Percentiles rank a stretch among this genome's conserved stretches.
These are phyloP conservation scores for Drosophila punjabiensis DNA, from an alignment of 1,140 invertebrate species.

Conservation along the genomic window DNA sequence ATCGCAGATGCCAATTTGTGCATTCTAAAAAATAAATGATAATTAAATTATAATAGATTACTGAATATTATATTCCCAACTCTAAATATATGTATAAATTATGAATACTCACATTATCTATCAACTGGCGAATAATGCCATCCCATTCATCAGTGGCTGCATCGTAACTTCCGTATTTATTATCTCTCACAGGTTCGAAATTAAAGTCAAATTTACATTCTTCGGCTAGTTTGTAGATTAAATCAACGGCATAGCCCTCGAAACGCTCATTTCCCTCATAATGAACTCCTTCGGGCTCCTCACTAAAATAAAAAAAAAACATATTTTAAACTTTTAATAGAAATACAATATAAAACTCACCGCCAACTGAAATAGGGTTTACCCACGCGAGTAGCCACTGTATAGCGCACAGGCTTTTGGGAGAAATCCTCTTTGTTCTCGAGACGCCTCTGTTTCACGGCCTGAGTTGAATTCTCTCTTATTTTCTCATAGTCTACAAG, in stretches of 20 bases:
- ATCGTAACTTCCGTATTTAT: conserved; percentile 90
- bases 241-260: conserved; percentile 91
- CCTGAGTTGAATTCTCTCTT: conserved; percentile 61
- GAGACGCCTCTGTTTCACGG: conserved; percentile 47
- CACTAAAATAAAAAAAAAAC: conserved; percentile 14
- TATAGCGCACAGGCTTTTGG: conserved; percentile 62
- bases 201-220: conserved; percentile 91
- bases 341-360: conserved; percentile 35
- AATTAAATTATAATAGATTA: neutral
- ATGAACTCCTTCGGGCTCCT: conserved; percentile 72
- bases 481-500: conserved; percentile 62
- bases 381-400: conserved; percentile 73
- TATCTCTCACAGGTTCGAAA: conserved; percentile 90
- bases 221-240: conserved; percentile 89
- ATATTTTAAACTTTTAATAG: neutral
- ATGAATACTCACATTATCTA: conserved; percentile 87
- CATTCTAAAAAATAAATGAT: conserved; percentile 88
- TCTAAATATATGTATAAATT: too few species aligned
- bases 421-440: conserved; percentile 71
- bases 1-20: conserved; percentile 95
- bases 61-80: too few species aligned
- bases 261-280: conserved; percentile 87
- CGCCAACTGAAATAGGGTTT: conserved; percentile 79
- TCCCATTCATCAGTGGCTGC: conserved; percentile 91
- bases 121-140: conserved; percentile 93